Evolutionary conservation across 2,888 invertebrate genomes (phyloP).

Genomic region (Campopleginae sp.): DNA sequence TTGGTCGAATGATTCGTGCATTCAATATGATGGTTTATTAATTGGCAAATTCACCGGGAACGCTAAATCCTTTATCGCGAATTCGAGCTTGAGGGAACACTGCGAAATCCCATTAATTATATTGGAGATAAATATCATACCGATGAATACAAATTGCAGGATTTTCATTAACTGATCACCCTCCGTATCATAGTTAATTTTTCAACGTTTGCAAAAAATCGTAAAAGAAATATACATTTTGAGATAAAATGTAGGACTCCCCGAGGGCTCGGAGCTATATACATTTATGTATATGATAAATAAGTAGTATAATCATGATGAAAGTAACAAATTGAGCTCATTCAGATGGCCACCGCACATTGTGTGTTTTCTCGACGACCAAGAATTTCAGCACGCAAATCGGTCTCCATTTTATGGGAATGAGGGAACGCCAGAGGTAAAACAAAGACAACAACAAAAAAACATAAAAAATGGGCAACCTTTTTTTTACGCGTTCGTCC

Average conservation of each 20-base stretch:
- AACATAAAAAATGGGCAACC: slow-evolving; percentile 58
- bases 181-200: background rate
- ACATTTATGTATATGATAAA: background rate
- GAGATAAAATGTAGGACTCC: background rate
- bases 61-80: slow-evolving; percentile 2
- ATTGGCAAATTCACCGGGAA: background rate
- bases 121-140: slow-evolving; percentile 21
- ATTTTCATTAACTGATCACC: background rate
- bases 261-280: background rate
- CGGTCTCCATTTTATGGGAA: slow-evolving; percentile 37
- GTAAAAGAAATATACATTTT: background rate
- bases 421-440: slow-evolving; percentile 12
- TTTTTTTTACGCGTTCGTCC: slow-evolving; percentile 74
- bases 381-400: slow-evolving; percentile 39
- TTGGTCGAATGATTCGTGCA: background rate
- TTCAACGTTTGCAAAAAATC: background rate
- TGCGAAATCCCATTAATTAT: slow-evolving; percentile 20
- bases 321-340: slow-evolving; percentile 27
- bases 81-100: background rate
- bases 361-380: slow-evolving; percentile 25
- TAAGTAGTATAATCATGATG: slow-evolving; percentile 12
- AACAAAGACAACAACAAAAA: too few species aligned
- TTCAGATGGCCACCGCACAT: slow-evolving; percentile 36
- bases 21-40: slow-evolving; percentile 1
- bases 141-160: slow-evolving; percentile 13